Conservation (phyloP, 1,140 invertebrate genomes). For the Lethocerus indicus region DNA sequence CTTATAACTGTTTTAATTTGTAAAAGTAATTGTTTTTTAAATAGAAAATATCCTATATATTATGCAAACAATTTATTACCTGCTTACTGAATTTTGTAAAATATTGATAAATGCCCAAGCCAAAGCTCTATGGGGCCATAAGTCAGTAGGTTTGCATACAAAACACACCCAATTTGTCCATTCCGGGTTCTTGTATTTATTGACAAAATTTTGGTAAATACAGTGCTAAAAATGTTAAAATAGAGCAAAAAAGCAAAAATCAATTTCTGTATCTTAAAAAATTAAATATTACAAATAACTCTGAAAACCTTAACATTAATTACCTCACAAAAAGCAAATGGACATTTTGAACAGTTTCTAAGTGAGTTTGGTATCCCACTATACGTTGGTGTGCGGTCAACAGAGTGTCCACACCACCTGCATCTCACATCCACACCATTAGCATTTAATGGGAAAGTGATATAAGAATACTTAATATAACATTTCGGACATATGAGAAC, state of each 20-base stretch:
- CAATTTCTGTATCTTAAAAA: neutral
- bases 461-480: neutral
- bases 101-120: too few species aligned
- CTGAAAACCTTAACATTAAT: neutral
- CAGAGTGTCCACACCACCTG: conserved; percentile 9
- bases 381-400: neutral
- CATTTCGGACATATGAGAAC: conserved; percentile 9
- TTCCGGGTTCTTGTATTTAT: neutral
- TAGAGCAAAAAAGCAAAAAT: neutral
- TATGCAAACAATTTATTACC: too few species aligned
- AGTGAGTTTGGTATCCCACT: neutral
- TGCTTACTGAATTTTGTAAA: too few species aligned
- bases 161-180: too few species aligned
- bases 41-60: too few species aligned
- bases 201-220: neutral
- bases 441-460: conserved; percentile 2
- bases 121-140: too few species aligned
- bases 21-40: too few species aligned
- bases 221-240: neutral
- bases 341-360: conserved; percentile 7
- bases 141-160: too few species aligned
- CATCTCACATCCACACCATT: conserved; percentile 6
- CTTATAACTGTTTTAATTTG: too few species aligned
- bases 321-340: conserved; percentile 13
- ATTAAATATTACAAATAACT: too few species aligned